A percentile compares a stretch with the other conserved stretches of the same genome.
phyloP scores from a whole-genome alignment of 2,113 vertebrate species.

The Trochalopteron elliotii region DNA sequence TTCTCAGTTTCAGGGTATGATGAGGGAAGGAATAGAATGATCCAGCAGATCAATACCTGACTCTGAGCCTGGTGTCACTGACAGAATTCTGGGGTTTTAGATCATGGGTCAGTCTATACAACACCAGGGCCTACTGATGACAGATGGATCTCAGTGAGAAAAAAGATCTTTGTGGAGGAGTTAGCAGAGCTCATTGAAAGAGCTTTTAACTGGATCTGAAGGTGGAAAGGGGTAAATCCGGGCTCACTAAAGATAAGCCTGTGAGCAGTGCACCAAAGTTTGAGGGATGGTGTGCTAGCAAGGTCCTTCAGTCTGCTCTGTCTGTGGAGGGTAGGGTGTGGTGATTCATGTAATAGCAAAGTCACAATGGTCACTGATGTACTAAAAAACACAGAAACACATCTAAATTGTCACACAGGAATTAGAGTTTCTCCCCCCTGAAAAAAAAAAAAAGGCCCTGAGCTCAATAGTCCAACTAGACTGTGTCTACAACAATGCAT shows the following conservation, averaged over 20 bases:
- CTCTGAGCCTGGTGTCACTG: fast-evolving
- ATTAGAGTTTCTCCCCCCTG: neutral
- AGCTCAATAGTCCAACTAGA: neutral
- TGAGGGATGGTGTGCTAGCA: neutral
- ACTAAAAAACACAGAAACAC: neutral
- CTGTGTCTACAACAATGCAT: neutral
- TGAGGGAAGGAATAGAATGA: neutral
- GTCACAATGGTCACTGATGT: too few species aligned
- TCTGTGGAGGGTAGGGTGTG: neutral
- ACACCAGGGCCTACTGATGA: neutral
- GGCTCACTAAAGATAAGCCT: neutral
- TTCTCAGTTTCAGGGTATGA: neutral
- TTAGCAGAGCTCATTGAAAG: neutral
- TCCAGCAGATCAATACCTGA: neutral
- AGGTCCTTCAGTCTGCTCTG: neutral
- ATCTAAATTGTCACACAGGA: neutral
- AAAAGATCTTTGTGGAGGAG: neutral
- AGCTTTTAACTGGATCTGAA: neutral
- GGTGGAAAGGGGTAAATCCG: neutral
- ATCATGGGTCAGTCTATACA: neutral
- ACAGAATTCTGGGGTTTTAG: neutral
- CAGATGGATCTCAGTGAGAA: neutral
- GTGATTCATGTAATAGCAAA: neutral
- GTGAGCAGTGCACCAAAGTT: neutral
- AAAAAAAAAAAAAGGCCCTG: neutral